These are phyloP conservation scores for Coelopa pilipes DNA, from an alignment of 2,888 invertebrate genomes.

Conservation along the genomic window DNA sequence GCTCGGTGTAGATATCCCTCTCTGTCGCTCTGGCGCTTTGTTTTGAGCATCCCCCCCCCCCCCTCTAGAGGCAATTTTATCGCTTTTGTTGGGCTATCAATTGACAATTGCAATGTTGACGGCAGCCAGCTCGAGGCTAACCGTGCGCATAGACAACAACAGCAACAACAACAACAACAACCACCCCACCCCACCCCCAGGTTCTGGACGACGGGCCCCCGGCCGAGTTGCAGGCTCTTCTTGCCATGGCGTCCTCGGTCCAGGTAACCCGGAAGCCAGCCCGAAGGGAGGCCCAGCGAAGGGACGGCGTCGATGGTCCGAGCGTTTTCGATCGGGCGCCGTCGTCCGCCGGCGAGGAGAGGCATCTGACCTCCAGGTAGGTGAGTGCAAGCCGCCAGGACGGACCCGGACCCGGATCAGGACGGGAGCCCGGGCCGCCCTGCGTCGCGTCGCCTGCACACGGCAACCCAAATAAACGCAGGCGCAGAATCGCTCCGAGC, in stretches of 20 bases:
- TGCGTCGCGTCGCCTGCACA: constrained; percentile 4
- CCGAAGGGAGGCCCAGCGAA: too few species aligned
- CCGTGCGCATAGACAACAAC: neutral
- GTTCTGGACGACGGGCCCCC: neutral
- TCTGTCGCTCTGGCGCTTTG: neutral
- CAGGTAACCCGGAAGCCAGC: too few species aligned
- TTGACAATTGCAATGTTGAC: constrained; percentile 31
- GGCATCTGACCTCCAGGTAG: too few species aligned
- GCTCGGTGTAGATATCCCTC: neutral
- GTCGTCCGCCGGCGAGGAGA: too few species aligned
- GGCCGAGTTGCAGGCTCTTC: neutral
- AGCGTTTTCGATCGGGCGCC: too few species aligned
- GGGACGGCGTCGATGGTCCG: too few species aligned
- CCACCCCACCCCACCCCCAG: neutral
- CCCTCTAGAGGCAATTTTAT: neutral
- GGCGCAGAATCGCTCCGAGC: constrained; percentile 36
- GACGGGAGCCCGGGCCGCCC: neutral
- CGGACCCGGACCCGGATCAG: too few species aligned
- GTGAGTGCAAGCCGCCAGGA: too few species aligned
- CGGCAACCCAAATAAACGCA: constrained; percentile 39
- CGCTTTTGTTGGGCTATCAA: constrained; percentile 26
- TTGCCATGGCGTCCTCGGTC: neutral
- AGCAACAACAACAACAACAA: neutral
- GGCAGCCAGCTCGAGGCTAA: constrained; percentile 19
- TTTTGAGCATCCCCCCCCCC: too few species aligned